These are phyloP conservation scores for Thrips palmi DNA, from an alignment of 1,140 invertebrate species.

Conservation along the genomic window DNA sequence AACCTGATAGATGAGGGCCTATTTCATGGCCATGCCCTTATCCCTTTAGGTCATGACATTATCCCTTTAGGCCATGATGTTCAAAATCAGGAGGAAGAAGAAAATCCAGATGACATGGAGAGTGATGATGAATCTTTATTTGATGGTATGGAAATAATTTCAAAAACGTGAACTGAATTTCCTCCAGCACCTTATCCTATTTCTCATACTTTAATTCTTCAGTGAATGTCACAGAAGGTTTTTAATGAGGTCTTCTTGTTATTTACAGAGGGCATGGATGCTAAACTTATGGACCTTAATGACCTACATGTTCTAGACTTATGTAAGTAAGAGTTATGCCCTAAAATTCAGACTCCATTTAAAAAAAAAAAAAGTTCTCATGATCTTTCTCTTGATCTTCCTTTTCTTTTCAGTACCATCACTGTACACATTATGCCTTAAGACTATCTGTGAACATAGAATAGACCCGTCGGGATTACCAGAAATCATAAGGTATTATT, in stretches of 20 bases:
- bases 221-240: conserved; percentile 7
- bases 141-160: conserved; percentile 10
- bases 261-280: conserved; percentile 17
- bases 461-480: conserved; percentile 41
- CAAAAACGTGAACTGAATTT: conserved; percentile 14
- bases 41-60: too few relatives aligned
- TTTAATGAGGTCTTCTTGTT: not conserved
- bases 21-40: too few relatives aligned
- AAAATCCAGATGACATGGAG: conserved; percentile 14
- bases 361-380: not conserved
- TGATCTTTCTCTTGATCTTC: conserved; percentile 6
- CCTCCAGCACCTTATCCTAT: conserved; percentile 12
- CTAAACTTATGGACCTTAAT: conserved; percentile 48
- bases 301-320: conserved; percentile 61
- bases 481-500: conserved; percentile 38
- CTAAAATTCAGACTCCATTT: not conserved
- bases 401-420: conserved; percentile 31
- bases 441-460: conserved; percentile 38
- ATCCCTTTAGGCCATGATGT: too few relatives aligned
- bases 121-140: not conserved
- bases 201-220: too few relatives aligned
- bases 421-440: conserved; percentile 44
- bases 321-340: conserved; percentile 21
- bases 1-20: too few relatives aligned
- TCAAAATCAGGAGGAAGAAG: not conserved